Conservation (phyloP, 2,113 vertebrate genomes). For the Semicossyphus pulcher region DNA sequence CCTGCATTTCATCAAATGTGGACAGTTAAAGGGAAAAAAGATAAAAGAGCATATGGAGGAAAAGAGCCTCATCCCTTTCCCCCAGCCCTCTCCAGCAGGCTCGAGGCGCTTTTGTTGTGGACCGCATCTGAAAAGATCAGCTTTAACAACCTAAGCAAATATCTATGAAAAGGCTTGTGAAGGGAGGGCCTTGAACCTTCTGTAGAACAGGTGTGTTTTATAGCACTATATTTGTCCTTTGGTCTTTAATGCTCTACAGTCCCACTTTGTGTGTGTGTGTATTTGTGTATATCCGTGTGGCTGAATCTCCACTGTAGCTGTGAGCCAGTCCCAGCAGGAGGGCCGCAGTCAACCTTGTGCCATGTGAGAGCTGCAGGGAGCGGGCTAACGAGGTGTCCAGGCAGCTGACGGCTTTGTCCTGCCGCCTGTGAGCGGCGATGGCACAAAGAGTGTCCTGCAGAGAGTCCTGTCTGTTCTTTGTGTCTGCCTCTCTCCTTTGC, state of each 20-base stretch:
- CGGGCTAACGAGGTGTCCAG: slow-evolving; percentile 79
- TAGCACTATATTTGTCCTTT: slow-evolving; percentile 52
- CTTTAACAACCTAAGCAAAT: slow-evolving; percentile 62
- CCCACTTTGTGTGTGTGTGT: slow-evolving; percentile 6
- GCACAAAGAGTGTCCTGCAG: slow-evolving; percentile 76
- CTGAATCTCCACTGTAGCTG: slow-evolving; percentile 46
- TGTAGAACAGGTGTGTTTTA: slow-evolving; percentile 77
- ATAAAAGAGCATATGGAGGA: slow-evolving; percentile 20
- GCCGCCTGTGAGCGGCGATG: slow-evolving; percentile 56
- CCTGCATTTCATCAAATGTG: slow-evolving; percentile 5
- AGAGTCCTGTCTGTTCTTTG: slow-evolving; percentile 80
- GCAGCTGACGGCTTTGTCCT: slow-evolving; percentile 81
- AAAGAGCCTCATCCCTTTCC: slow-evolving; percentile 25
- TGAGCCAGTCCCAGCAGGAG: slow-evolving; percentile 59
- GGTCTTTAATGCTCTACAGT: slow-evolving; percentile 42
- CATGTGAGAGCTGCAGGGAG: slow-evolving; percentile 74
- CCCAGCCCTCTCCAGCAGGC: background rate
- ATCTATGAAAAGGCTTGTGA: slow-evolving; percentile 56
- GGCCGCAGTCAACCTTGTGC: slow-evolving; percentile 62
- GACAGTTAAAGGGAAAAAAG: slow-evolving; percentile 32
- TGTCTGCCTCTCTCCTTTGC: slow-evolving; percentile 67
- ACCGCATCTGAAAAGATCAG: slow-evolving; percentile 56
- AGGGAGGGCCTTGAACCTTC: slow-evolving; percentile 49
- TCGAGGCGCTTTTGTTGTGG: slow-evolving; percentile 45
- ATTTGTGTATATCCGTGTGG: slow-evolving; percentile 35